Conservation (phyloP, 1,140 invertebrate genomes). For the Nixonia krombeini region DNA sequence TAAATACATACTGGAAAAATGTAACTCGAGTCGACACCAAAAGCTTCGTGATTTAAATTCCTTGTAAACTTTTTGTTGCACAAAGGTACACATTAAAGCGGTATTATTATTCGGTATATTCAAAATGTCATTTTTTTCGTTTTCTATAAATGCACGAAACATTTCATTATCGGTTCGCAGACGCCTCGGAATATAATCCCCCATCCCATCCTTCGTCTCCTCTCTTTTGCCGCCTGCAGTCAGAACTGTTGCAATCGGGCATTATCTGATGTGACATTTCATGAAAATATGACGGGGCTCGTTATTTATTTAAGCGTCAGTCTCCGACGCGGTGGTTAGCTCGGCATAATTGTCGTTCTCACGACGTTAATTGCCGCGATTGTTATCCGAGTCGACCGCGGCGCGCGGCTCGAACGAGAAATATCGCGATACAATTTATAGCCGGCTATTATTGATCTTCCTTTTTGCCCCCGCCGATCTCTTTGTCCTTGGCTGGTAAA, state of each 20-base stretch:
- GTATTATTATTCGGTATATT: neutral
- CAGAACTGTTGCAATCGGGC: constrained; percentile 44
- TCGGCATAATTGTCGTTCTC: constrained; percentile 59
- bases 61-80: too few relatives aligned
- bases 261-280: constrained; percentile 66
- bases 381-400: constrained; percentile 59
- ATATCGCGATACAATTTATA: constrained; percentile 36
- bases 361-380: constrained; percentile 63
- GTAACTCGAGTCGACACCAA: too few relatives aligned
- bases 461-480: constrained; percentile 19
- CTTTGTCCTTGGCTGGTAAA: constrained; percentile 6
- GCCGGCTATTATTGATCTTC: constrained; percentile 31
- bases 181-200: neutral
- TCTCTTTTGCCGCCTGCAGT: constrained; percentile 11
- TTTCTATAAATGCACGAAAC: neutral
- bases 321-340: constrained; percentile 28
- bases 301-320: constrained; percentile 52
- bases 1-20: too few relatives aligned
- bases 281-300: constrained; percentile 60
- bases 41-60: too few relatives aligned
- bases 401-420: constrained; percentile 21
- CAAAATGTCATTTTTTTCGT: neutral
- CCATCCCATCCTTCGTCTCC: constrained; percentile 10
- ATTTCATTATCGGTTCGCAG: neutral
- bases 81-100: too few relatives aligned